Evolutionary conservation across 2,888 invertebrate species (phyloP), one percentile per base, ranked within the genome.

Genomic region (Drosophila vallismaia): DNA sequence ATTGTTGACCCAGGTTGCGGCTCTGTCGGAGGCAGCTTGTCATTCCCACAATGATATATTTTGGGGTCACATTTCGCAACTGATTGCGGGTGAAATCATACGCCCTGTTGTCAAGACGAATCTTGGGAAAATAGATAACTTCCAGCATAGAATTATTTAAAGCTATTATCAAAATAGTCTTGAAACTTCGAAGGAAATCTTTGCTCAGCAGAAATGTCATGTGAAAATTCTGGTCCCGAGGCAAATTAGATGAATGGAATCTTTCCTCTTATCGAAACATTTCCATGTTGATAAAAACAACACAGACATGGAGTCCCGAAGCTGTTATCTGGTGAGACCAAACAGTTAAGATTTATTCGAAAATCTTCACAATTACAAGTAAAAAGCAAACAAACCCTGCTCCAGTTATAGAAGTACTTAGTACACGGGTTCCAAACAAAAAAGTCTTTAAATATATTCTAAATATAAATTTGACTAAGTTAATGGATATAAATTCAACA

Each of bases 1-100:
- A 49, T 45, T 76, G 58, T 79, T 79, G 71, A 38, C 79, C 66
- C 76, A 79, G 85, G 85, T 73, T 66, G 31, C 26, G 29, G 19
- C 10, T 29, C 38, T 24, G 4, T 24, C 6, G n/a, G 42, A 31
- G 46, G 28, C 68, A 64, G 29, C 38, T 75, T 62, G 12, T 8
- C 28, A 31, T 12, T 33, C 55, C 46, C 53, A 24, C 26, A 26
- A 8, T 28, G 12, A 44, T 19, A 2, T 45, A 36, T 36, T 36
- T 12, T 0, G n/a, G 36, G n/a, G n/a, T 33, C 33, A 4, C 10
- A 2, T 24, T 50, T 12, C 36, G 29, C 26, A 38, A 52, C 38
- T 46, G 45, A 57, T 38, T 46, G 36, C 10, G 8, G 9, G 7
- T 45, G 48, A 31, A 48, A 9, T n/a, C 31, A 62, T 62, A 59